Evolutionary conservation across 2,888 invertebrate species (phyloP).

Genomic region (Gortyna flavago): DNA sequence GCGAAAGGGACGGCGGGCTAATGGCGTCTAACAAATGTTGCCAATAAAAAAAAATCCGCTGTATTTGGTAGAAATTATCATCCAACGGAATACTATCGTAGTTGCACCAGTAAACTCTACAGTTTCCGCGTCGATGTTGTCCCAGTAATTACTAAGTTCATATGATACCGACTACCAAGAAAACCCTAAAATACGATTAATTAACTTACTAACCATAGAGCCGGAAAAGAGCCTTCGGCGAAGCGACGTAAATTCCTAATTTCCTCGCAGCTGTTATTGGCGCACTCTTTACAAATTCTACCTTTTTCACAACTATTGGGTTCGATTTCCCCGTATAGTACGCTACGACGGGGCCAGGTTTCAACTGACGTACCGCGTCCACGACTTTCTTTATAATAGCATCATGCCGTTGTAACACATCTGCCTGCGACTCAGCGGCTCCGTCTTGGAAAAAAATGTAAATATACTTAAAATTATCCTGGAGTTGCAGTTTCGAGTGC

Average conservation of each 20-base stretch:
- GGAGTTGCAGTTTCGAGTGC: slow-evolving; percentile 66
- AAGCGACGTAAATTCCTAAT: slow-evolving; percentile 69
- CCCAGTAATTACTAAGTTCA: not conserved
- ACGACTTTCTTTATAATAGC: slow-evolving; percentile 75
- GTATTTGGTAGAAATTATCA: too few relatives aligned
- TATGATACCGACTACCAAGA: not conserved
- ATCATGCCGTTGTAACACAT: slow-evolving; percentile 77
- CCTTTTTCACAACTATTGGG: slow-evolving; percentile 66
- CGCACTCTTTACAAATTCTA: slow-evolving; percentile 56
- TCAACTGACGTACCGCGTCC: slow-evolving; percentile 62
- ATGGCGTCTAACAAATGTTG: too few relatives aligned
- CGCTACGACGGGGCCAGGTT: slow-evolving; percentile 72
- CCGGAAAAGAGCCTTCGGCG: slow-evolving; percentile 74
- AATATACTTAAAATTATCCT: slow-evolving; percentile 71
- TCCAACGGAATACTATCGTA: too few relatives aligned
- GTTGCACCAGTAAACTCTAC: too few relatives aligned
- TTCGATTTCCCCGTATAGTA: slow-evolving; percentile 82
- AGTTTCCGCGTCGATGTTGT: not conserved
- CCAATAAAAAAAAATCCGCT: too few relatives aligned
- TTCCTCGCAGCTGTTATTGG: slow-evolving; percentile 39
- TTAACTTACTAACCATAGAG: slow-evolving; percentile 72
- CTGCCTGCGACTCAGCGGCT: slow-evolving; percentile 65
- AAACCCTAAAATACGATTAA: not conserved
- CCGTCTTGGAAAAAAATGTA: slow-evolving; percentile 79
- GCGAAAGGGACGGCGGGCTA: too few relatives aligned